Evolutionary conservation across 37 sponge, comb jelly and placozoan genomes (phyloP), one percentile per base, ranked within the genome.

Genomic region (Petrosia ficiformis): DNA sequence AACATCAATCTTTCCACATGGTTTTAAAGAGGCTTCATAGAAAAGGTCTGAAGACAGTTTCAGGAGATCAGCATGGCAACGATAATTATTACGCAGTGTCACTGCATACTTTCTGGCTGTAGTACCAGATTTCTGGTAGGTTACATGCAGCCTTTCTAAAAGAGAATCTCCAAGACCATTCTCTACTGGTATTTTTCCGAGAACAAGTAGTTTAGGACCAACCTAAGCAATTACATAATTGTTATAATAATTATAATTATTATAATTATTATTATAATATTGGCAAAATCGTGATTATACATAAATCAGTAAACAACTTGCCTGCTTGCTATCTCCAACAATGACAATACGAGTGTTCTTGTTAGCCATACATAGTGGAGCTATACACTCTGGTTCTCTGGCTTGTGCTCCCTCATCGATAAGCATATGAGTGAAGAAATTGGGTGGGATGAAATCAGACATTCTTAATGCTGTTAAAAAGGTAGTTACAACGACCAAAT

Each of bases 321-420:
- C 80, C 83, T 82, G 83, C 43, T 68, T 11, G 42, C 75, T n/a
- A 37, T 82, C 83, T 39, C 83, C 83, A 57, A 68, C 83, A 58
- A 82, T 75, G 5, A 82, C 44, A 25, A 82, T 31, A 6, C 31
- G 19, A 28, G 83, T 82, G 3, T 44, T 2, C 29, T 14, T 21
- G 1, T 68, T 32, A 26, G 71, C 83, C 21, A 75, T 4, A 21
- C 44, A 33, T 24, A 82, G 33, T 38, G 83, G 65, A 28, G 43
- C 76, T 30, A 82, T 38, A 25, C 74, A 31, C 37, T 88, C 89
- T 25, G 89, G 83, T 66, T 88, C 89, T 25, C 74, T 56, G 21
- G 75, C 40, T 61, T 82, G 89, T 38, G 89, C 89, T 25, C 79
- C 89, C 48, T 88, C 89, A 74, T 88, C 89, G 28, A 88, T 57